phyloP scores from a whole-genome alignment of 2,113 vertebrate genomes.

The Gallinago undulata region DNA sequence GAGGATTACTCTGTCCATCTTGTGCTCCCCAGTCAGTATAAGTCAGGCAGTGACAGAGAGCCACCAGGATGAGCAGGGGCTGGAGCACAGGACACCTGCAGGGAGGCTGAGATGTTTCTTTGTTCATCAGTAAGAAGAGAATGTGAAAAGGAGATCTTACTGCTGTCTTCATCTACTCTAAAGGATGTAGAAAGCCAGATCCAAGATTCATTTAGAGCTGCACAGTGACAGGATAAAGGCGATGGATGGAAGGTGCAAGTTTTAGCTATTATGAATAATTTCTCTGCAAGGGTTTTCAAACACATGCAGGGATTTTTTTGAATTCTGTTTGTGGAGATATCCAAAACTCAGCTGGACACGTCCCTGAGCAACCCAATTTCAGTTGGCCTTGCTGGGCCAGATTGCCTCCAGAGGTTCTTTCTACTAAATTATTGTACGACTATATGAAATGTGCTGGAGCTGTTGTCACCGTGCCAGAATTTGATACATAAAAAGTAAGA shows the following conservation, averaged over 20 bases:
- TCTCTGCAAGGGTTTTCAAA: not conserved
- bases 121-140: not conserved
- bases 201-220: not conserved
- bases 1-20: not conserved
- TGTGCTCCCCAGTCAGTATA: not conserved
- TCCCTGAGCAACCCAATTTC: not conserved
- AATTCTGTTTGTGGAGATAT: not conserved
- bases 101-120: not conserved
- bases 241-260: not conserved
- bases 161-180: not conserved
- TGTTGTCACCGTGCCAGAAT: not conserved
- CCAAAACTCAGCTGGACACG: not conserved
- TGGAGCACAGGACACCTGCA: not conserved
- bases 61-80: not conserved
- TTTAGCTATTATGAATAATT: not conserved
- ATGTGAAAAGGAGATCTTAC: not conserved
- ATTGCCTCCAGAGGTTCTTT: not conserved
- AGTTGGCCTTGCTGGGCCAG: not conserved
- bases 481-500: not conserved
- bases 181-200: not conserved
- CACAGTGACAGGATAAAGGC: not conserved
- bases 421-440: not conserved
- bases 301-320: not conserved
- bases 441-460: not conserved
- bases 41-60: not conserved